Percentiles rank a stretch among this genome's conserved stretches.
phyloP scores from a whole-genome alignment of 2,797 vertebrate genomes.

The Pagetopsis macropterus region DNA sequence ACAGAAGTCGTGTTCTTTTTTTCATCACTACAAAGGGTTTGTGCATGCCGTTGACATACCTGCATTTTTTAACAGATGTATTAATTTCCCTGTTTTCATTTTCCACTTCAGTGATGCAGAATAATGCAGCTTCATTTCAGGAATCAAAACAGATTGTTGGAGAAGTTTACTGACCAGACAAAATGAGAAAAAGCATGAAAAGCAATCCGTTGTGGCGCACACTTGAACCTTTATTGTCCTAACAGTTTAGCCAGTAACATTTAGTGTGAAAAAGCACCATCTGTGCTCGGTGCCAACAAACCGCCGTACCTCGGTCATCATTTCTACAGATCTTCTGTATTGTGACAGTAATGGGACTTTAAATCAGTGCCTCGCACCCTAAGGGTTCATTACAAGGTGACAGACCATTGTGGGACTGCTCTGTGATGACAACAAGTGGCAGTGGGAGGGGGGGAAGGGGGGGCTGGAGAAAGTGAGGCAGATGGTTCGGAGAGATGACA shows the following conservation, averaged over 20 bases:
- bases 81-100: conserved; percentile 65
- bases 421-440: conserved; percentile 69
- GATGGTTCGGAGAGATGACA: conserved; percentile 65
- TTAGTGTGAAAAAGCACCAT: conserved; percentile 72
- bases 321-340: conserved; percentile 63
- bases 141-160: conserved; percentile 47
- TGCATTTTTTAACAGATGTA: conserved; percentile 36
- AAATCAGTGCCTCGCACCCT: conserved; percentile 75
- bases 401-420: conserved; percentile 68
- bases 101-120: conserved; percentile 69
- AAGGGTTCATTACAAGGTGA: conserved; percentile 79
- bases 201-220: conserved; percentile 49
- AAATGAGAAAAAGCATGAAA: conserved; percentile 45
- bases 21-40: conserved; percentile 10
- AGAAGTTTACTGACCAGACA: conserved; percentile 60
- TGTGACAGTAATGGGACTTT: conserved; percentile 78
- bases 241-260: conserved; percentile 54
- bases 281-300: conserved; percentile 65
- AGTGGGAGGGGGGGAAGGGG: not conserved
- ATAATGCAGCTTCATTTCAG: conserved; percentile 57
- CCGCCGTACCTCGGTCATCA: conserved; percentile 55
- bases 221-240: conserved; percentile 55
- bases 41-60: conserved; percentile 29
- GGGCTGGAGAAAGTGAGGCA: conserved; percentile 66
- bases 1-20: conserved; percentile 62